phyloP scores from a whole-genome alignment of 2,113 vertebrate genomes.

The Oncorhynchus clarkii region DNA sequence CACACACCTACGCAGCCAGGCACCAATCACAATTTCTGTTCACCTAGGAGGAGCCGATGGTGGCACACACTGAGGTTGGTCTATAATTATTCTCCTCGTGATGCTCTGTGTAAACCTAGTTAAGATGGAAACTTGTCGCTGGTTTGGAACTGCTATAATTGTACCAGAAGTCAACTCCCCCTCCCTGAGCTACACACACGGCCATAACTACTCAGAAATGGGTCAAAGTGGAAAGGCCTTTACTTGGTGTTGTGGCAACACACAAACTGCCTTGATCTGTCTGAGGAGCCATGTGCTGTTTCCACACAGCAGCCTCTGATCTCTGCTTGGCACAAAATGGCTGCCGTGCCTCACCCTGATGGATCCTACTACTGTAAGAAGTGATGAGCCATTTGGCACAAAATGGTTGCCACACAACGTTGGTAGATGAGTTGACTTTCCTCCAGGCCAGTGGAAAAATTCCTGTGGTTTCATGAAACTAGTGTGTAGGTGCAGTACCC shows the following conservation, averaged over 20 bases:
- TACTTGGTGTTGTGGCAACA: too few relatives aligned
- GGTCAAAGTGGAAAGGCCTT: too few relatives aligned
- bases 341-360: background rate
- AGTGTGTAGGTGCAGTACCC: too few relatives aligned
- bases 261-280: background rate
- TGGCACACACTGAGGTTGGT: slow-evolving; percentile 1
- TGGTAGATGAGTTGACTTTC: too few relatives aligned
- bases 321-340: background rate
- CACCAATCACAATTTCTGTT: too few relatives aligned
- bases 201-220: too few relatives aligned
- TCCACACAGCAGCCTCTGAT: background rate
- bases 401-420: too few relatives aligned
- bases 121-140: slow-evolving; percentile 51
- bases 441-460: too few relatives aligned
- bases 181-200: background rate
- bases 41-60: too few relatives aligned
- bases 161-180: background rate
- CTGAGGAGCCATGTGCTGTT: background rate
- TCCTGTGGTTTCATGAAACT: too few relatives aligned
- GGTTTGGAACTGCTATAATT: background rate
- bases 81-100: slow-evolving; percentile 38
- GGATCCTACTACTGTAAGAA: too few relatives aligned
- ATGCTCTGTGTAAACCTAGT: slow-evolving; percentile 12
- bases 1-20: background rate
- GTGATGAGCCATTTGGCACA: too few relatives aligned